Evolutionary conservation across 1,140 invertebrate species (phyloP), one percentile per base, ranked within the genome.

Genomic region (Pentalonia nigronervosa): DNA sequence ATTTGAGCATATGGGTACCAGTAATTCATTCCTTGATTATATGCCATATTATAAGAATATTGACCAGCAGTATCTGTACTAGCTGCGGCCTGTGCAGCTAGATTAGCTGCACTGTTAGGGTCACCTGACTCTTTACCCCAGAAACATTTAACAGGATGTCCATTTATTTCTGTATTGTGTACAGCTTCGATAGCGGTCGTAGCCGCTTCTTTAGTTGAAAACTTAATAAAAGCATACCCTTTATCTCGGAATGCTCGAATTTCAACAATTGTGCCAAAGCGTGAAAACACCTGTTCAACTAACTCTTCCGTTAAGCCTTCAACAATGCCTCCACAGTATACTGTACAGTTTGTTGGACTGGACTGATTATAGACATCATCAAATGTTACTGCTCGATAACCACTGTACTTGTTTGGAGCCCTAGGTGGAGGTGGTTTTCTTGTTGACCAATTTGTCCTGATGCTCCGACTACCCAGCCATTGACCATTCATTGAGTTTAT

Each of bases 381-480:
- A 95, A 96, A 97, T 11, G 96, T 96, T 91, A 97, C 95, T 76
- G 96, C 96, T 94, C 97, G 97, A 34, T 93, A 93, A 21, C 91
- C 91, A 56, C 91, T 93, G 48, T 93, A 93, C 88, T 93, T 94
- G 90, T 95, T 94, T 91, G 94, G 94, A 95, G 96, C 96, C 95
- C 96, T 96, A 95, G 98, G 97, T 94, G 98, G 96, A 93, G 98
- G 97, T 92, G 99, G 97, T 96, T 99, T 99, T 94, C 99, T 97
- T 30, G 99, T 99, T 20, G 99, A 99, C 99, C 99, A 99, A 95
- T 99, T 99, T 94, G 99, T 99, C 95, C 99, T 97, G 96, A 99
- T 99, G 95, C 98, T 98, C 94, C 99, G 96, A 90, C 98, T 98
- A 7, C 99, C 99, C 83, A 99, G 96, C 99, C 99, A 99, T 95